Base-by-base conservation (phyloP, 2,113 vertebrate species). In the Macquaria australasica region DNA sequence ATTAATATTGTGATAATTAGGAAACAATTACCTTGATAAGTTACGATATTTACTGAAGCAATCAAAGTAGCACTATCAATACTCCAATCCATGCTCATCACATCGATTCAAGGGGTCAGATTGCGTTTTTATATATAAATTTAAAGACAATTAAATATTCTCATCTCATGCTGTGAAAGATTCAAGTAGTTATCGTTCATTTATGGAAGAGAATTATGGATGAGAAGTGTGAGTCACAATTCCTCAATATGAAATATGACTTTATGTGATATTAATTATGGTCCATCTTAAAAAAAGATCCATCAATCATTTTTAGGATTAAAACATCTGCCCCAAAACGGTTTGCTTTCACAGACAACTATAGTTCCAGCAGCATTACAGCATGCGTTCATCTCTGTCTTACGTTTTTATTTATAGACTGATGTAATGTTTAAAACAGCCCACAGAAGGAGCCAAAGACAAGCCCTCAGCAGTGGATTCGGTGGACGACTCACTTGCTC, bases 401-500 rank as follows among this genome's bases (percentile, higher is more conserved):
- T 10, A 0, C 6, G 60, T 45, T 21, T 51, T 31, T 71, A 67
- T 75, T 83, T 60, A 59, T 55, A 70, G n/a, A n/a, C 20, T 15
- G 34, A 70, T 77, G 80, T 59, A 37, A 34, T 31, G 31, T 81
- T 45, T 53, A 15, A 55, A 68, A 28, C 11, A 1, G 45, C 76
- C 73, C 45, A 73, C 70, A 74, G 79, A 18, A 31, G 84, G 62
- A 73, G 53, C 73, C 53, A 78, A 56, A 83, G 51, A 16, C 21
- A 0, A 31, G 53, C 25, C 39, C 7, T 28, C 5, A n/a, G 69
- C n/a, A 2, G 15, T 3, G 28, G n/a, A 3, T 58, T 34, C 31
- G 28, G 8, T 11, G 48, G 53, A 43, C 15, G 14, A 87, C 96
- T 93, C 91, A 97, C 96, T 96, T 97, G 95, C 93, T 96, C 81